Evolutionary conservation across 1,140 invertebrate species (phyloP).

Genomic region (Drosophila ercepeae): DNA sequence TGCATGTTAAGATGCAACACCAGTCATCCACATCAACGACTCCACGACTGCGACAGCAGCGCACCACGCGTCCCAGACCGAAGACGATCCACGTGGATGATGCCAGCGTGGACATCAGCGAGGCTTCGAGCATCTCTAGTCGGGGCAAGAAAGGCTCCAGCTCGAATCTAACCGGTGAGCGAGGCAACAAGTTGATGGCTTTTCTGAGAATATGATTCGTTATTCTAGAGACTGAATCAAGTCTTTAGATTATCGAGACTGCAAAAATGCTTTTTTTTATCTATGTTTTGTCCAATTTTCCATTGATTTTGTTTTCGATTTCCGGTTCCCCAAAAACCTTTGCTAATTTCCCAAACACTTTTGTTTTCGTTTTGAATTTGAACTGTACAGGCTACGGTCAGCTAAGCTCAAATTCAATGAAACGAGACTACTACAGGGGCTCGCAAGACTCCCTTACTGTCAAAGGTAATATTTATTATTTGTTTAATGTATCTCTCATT

Average conservation of each 20-base stretch:
- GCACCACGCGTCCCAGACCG: conserved; percentile 87
- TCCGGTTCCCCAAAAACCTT: conserved; percentile 2
- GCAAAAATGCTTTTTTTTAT: conserved; percentile 18
- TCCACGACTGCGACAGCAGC: conserved; percentile 87
- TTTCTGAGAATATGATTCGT: background rate
- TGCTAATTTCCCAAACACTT: conserved; percentile 56
- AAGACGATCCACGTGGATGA: conserved; percentile 95
- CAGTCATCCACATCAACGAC: conserved; percentile 80
- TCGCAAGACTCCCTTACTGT: conserved; percentile 93
- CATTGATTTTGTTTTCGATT: conserved; percentile 23
- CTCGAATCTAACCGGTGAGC: conserved; percentile 91
- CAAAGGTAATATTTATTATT: conserved; percentile 84
- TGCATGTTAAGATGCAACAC: conserved; percentile 85
- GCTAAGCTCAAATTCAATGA: conserved; percentile 87
- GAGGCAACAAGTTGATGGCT: background rate
- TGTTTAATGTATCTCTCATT: conserved; percentile 9
- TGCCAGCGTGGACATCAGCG: conserved; percentile 89
- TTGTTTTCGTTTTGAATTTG: conserved; percentile 83
- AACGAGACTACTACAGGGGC: conserved; percentile 93
- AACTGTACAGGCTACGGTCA: conserved; percentile 75
- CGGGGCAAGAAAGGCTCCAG: conserved; percentile 91
- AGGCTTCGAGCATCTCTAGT: conserved; percentile 89
- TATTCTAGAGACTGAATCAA: background rate
- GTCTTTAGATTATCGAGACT: background rate
- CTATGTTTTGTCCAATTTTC: conserved; percentile 38